Evolutionary conservation across 1,140 invertebrate genomes (phyloP), one percentile per base, ranked within the genome.

Genomic region (Stenopsyche tienmushanensis): DNA sequence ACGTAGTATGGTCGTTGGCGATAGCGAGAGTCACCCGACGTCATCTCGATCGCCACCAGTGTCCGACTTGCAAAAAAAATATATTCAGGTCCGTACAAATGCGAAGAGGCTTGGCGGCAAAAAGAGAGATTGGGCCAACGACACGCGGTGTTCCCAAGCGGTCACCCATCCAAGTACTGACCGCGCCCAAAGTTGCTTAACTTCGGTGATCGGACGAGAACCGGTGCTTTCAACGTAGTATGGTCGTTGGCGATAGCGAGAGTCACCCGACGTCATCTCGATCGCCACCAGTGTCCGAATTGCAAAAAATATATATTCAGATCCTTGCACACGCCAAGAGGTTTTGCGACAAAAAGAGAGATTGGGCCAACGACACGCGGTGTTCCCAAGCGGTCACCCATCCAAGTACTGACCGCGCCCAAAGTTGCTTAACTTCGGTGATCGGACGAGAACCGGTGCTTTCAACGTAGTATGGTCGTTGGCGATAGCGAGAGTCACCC

Each of bases 181-280:
- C 67, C 67, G 63, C 62, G 63, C 67, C 67, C 67, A 69, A 69
- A 65, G 63, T 57, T 69, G 63, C 57, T 69, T 69, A 65, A 69
- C 66, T 69, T 69, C 62, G 66, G 67, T 69, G 67, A 69, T 69
- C 67, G 67, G 67, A 69, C 67, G 67, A 69, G 67, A 69, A 69
- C 67, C 67, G 67, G 67, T 69, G 67, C 29, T n/a, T 69, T 69
- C 67, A 69, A 62, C 63, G 44, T 69, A 58, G 62, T 69, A 69
- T 69, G 67, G 67, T 50, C 67, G 67, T 69, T 69, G 67, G 63
- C 29, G 29, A 34, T n/a, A n/a, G n/a, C n/a, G n/a, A n/a, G n/a
- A n/a, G n/a, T n/a, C n/a, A n/a, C n/a, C n/a, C n/a, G n/a, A n/a
- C n/a, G n/a, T n/a, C n/a, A n/a, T n/a, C n/a, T n/a, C n/a, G n/a